A percentile compares a stretch with the other conserved stretches of the same genome.
Conservation (phyloP, 1,140 invertebrate species). For the Apis florea region DNA sequence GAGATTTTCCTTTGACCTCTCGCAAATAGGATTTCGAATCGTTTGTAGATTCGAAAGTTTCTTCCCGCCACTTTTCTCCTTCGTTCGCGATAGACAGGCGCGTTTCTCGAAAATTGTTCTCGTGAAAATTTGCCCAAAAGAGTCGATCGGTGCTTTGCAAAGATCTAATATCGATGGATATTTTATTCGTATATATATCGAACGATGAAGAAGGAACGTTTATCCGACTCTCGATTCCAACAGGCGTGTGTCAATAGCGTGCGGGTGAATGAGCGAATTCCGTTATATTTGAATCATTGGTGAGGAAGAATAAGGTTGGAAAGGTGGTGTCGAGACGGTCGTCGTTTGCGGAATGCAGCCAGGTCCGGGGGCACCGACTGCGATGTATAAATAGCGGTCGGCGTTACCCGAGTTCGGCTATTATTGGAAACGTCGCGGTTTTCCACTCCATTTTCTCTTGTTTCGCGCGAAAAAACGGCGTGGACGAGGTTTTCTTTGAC, state of each 20-base stretch:
- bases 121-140: conserved; percentile 15
- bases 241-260: not conserved
- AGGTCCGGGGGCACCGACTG: conserved; percentile 47
- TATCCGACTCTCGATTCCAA: not conserved
- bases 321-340: conserved; percentile 25
- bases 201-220: no score
- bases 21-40: not conserved
- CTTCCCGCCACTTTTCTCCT: not conserved
- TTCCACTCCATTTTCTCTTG: conserved; percentile 31
- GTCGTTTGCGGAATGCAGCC: conserved; percentile 49
- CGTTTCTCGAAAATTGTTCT: not conserved
- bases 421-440: conserved; percentile 57
- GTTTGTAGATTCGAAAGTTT: not conserved
- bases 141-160: not conserved
- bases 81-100: no score
- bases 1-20: not conserved
- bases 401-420: conserved; percentile 58
- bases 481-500: conserved; percentile 54
- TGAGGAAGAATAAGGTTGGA: conserved; percentile 59
- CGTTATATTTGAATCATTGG: conserved; percentile 58
- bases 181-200: no score
- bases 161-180: not conserved
- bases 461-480: conserved; percentile 19
- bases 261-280: conserved; percentile 34
- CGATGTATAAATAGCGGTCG: conserved; percentile 63